These are phyloP conservation scores for Dendroctonus ponderosae DNA, from an alignment of 1,140 invertebrate genomes.

Conservation along the genomic window DNA sequence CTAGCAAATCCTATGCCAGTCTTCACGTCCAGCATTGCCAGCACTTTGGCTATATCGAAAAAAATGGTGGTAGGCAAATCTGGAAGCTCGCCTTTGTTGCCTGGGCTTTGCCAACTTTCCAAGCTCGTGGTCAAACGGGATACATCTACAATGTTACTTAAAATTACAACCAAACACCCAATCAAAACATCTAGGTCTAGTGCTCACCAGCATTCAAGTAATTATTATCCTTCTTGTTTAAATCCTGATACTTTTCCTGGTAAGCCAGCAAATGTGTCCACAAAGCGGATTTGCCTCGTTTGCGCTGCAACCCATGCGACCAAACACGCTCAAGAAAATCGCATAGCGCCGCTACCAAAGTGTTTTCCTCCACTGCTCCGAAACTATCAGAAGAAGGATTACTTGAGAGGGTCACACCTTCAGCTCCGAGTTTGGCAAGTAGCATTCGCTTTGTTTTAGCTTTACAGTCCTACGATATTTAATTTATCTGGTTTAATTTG, in stretches of 20 bases:
- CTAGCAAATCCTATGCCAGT: constrained; percentile 97
- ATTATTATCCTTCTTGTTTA: constrained; percentile 75
- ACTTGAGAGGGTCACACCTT: constrained; percentile 76
- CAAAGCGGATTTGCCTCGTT: constrained; percentile 92
- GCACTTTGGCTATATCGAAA: constrained; percentile 93
- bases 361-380: constrained; percentile 90
- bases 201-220: constrained; percentile 77
- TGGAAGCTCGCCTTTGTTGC: constrained; percentile 53
- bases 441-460: constrained; percentile 96
- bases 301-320: constrained; percentile 94
- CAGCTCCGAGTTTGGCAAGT: constrained; percentile 96
- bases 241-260: constrained; percentile 81
- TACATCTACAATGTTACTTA: constrained; percentile 59
- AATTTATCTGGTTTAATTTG: constrained; percentile 5
- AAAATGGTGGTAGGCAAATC: constrained; percentile 82
- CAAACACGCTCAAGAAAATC: constrained; percentile 97
- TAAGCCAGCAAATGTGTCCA: constrained; percentile 92
- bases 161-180: not conserved
- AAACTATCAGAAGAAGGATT: constrained; percentile 60
- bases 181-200: not conserved
- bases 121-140: constrained; percentile 70
- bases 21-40: constrained; percentile 95
- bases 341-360: constrained; percentile 94
- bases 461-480: constrained; percentile 73
- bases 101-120: constrained; percentile 50